Evolutionary conservation across 2,797 vertebrate species (phyloP).

Genomic region (Leontopithecus rosalia): DNA sequence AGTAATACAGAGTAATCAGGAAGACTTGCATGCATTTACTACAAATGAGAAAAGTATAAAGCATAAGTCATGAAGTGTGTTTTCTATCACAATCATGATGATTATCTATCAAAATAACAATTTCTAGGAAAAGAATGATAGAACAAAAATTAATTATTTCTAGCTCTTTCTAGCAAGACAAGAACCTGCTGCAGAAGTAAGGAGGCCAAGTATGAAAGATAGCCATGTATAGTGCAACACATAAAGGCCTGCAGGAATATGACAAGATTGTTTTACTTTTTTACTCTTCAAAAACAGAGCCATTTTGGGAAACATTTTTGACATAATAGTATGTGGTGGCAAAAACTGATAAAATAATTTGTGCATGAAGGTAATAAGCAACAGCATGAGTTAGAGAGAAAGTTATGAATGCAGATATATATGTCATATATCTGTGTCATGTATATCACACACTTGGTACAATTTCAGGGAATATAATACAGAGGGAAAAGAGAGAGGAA

Average conservation of each 20-base stretch:
- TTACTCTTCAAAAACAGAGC: neutral
- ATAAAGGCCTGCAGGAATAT: neutral
- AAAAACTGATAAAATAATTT: neutral
- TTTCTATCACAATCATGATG: neutral
- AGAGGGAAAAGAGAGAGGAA: neutral
- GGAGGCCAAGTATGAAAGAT: neutral
- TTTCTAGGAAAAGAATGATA: neutral
- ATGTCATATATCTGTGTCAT: neutral
- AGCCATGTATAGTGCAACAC: neutral
- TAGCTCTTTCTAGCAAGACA: slow-evolving; percentile 27
- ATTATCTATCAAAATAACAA: neutral
- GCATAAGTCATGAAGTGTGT: neutral
- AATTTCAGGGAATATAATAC: neutral
- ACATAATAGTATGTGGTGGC: neutral
- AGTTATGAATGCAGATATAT: neutral
- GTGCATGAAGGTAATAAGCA: neutral
- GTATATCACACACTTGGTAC: neutral
- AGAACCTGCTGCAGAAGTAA: neutral
- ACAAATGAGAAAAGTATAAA: neutral
- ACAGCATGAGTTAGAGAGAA: neutral
- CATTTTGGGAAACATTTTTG: neutral
- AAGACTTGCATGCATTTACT: neutral
- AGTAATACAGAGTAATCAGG: neutral
- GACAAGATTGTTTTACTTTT: neutral
- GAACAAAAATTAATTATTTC: neutral